These are phyloP conservation scores for Ameiurus melas DNA, from an alignment of 2,113 vertebrate species.

Conservation along the genomic window DNA sequence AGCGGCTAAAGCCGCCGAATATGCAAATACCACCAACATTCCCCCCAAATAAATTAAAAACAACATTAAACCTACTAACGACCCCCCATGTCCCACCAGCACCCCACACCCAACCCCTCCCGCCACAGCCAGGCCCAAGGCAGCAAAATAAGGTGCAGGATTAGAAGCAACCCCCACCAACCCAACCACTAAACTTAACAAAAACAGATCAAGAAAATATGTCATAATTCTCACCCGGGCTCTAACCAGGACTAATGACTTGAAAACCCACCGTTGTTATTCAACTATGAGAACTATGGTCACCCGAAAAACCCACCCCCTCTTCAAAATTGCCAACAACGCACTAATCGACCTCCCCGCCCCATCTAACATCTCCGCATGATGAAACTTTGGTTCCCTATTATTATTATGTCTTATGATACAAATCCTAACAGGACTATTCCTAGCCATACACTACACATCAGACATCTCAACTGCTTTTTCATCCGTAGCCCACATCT, in stretches of 20 bases:
- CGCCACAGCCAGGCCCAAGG: constrained; percentile 34
- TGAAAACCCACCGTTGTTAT: constrained; percentile 59
- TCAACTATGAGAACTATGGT: constrained; percentile 51
- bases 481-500: constrained; percentile 42
- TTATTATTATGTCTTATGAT: constrained; percentile 7
- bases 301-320: constrained; percentile 44
- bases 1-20: constrained; percentile 37
- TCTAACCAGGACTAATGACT: constrained; percentile 55
- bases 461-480: constrained; percentile 44
- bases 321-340: constrained; percentile 32
- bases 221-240: constrained; percentile 45
- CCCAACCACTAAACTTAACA: constrained; percentile 37
- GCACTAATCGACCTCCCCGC: constrained; percentile 23
- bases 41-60: constrained; percentile 58
- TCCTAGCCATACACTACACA: constrained; percentile 54
- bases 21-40: constrained; percentile 52
- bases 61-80: constrained; percentile 45
- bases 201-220: constrained; percentile 31
- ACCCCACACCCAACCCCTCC: constrained; percentile 41
- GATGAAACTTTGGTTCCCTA: constrained; percentile 61
- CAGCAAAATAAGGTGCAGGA: constrained; percentile 51
- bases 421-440: constrained; percentile 41
- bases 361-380: constrained; percentile 45
- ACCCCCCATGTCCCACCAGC: background rate
- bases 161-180: constrained; percentile 40